These are phyloP conservation scores for Molossus molossus DNA, from an alignment of 2,797 vertebrate genomes.

Conservation along the genomic window DNA sequence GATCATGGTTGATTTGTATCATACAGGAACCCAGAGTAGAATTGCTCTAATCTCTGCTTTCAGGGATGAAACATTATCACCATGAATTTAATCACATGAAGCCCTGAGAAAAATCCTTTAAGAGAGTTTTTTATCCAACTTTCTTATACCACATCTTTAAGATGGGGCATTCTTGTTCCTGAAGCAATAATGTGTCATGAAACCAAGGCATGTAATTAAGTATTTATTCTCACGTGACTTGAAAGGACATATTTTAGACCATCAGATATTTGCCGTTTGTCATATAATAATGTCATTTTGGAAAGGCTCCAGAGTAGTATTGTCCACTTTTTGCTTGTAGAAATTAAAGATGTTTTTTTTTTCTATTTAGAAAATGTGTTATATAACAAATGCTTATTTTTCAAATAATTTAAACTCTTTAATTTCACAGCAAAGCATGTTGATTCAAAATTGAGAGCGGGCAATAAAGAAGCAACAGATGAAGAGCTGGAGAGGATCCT, in stretches of 20 bases:
- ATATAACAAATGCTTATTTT: not conserved
- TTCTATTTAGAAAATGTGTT: conserved; percentile 1
- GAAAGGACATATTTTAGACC: not conserved
- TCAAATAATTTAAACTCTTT: conserved; percentile 61
- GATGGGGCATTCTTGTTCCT: fast-evolving
- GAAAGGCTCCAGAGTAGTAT: not conserved
- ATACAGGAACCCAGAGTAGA: not conserved
- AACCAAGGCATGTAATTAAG: not conserved
- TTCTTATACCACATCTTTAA: not conserved
- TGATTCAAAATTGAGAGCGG: conserved; percentile 92
- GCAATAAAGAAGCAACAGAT: conserved; percentile 93
- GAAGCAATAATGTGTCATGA: too few species aligned
- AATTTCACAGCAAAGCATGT: conserved; percentile 91
- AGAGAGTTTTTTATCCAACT: not conserved
- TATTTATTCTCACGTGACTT: not conserved
- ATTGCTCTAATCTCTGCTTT: not conserved
- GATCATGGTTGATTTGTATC: fast-evolving
- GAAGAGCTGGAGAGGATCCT: conserved; percentile 93
- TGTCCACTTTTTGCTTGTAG: not conserved
- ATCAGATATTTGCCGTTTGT: not conserved
- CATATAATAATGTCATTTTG: not conserved
- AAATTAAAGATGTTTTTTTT: not conserved
- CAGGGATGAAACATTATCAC: not conserved
- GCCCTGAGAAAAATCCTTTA: not conserved
- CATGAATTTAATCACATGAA: not conserved